These are phyloP conservation scores for Subacronicta megacephala DNA, from an alignment of 2,888 invertebrate species.

Conservation along the genomic window DNA sequence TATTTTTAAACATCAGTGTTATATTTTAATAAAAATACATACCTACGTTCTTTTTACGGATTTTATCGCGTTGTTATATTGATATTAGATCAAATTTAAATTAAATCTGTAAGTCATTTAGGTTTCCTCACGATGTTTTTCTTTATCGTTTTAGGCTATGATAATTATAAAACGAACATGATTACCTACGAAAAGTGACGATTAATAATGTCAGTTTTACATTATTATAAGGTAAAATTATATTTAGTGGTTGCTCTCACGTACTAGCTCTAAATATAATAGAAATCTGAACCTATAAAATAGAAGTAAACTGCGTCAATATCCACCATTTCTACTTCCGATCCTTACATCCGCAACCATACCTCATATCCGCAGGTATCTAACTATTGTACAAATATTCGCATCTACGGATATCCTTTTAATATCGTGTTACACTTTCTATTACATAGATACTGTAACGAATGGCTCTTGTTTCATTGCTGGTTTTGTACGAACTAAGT, in stretches of 20 bases:
- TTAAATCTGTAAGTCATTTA: too few relatives aligned
- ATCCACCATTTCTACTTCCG: constrained; percentile 53
- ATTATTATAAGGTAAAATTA: too few relatives aligned
- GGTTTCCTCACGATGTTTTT: too few relatives aligned
- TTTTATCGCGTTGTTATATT: too few relatives aligned
- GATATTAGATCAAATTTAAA: too few relatives aligned
- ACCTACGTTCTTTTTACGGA: too few relatives aligned
- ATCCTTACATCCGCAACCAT: constrained; percentile 54
- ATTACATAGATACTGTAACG: background rate
- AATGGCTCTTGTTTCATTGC: constrained; percentile 10
- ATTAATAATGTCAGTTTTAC: too few relatives aligned
- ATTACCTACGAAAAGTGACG: too few relatives aligned
- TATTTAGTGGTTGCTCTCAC: constrained; percentile 3
- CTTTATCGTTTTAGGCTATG: too few relatives aligned
- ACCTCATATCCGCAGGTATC: constrained; percentile 62
- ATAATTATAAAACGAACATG: too few relatives aligned
- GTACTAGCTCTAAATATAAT: background rate
- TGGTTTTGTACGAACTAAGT: background rate
- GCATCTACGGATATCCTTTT: constrained; percentile 63
- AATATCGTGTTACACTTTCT: constrained; percentile 58
- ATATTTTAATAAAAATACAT: too few relatives aligned
- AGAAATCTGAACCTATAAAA: constrained; percentile 40
- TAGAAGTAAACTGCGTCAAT: constrained; percentile 54
- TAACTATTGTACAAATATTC: constrained; percentile 71
- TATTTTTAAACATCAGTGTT: too few relatives aligned